These are phyloP conservation scores for Drosophila rufa DNA, from an alignment of 1,140 invertebrate genomes.

Conservation along the genomic window DNA sequence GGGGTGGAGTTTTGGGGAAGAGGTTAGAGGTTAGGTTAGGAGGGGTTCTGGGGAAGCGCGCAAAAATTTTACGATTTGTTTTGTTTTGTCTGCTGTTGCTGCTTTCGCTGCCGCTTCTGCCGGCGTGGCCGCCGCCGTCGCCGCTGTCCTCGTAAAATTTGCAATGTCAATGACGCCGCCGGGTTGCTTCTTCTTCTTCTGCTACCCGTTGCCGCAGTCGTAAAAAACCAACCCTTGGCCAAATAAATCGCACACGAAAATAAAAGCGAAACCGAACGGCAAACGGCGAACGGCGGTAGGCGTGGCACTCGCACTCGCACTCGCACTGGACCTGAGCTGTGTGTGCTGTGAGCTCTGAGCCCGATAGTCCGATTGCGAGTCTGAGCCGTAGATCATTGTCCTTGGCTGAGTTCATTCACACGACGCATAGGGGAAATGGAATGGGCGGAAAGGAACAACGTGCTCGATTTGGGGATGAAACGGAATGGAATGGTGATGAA, in stretches of 20 bases:
- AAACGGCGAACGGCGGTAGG: slow-evolving; percentile 17
- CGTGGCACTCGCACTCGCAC: slow-evolving; percentile 39
- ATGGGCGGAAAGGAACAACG: background rate
- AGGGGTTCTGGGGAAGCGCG: slow-evolving; percentile 14
- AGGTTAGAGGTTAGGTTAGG: background rate
- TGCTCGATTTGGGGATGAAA: slow-evolving; percentile 3
- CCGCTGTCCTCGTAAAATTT: slow-evolving; percentile 60
- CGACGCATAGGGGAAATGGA: background rate
- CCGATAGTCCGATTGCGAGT: slow-evolving; percentile 24
- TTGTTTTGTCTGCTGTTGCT: slow-evolving; percentile 59
- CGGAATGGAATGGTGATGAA: slow-evolving; percentile 2
- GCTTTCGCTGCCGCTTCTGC: slow-evolving; percentile 8
- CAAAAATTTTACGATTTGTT: slow-evolving; percentile 73
- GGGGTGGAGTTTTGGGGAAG: no score
- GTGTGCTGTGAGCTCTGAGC: slow-evolving; percentile 10
- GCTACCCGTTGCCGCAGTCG: slow-evolving; percentile 51
- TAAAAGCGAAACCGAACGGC: slow-evolving; percentile 33
- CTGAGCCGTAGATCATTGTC: slow-evolving; percentile 78
- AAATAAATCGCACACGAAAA: slow-evolving; percentile 72
- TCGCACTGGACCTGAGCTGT: slow-evolving; percentile 24
- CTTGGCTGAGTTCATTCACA: slow-evolving; percentile 82
- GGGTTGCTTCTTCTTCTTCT: slow-evolving; percentile 9
- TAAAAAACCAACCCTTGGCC: slow-evolving; percentile 74
- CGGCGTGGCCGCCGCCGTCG: slow-evolving; percentile 1
- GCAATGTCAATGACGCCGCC: slow-evolving; percentile 81